These are phyloP conservation scores for Anisognathus igniventris DNA, from an alignment of 2,797 vertebrate species.

Conservation along the genomic window DNA sequence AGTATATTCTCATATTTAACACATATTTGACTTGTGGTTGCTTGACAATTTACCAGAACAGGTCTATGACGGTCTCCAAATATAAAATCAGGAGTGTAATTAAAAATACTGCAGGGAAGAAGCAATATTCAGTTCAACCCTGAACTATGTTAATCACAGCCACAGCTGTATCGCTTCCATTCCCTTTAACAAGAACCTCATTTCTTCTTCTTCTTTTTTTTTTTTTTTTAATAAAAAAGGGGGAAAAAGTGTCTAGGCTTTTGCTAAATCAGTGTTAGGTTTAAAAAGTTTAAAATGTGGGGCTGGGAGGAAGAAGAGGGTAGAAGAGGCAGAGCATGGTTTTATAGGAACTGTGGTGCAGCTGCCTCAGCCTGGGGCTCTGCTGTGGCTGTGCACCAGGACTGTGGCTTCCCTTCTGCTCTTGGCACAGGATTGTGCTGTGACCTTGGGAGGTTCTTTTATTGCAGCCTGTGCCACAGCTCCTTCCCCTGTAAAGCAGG, in stretches of 20 bases:
- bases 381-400: neutral
- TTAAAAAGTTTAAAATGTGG: neutral
- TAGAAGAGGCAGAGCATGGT: neutral
- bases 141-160: constrained; percentile 60
- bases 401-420: neutral
- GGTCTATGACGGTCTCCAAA: constrained; percentile 84
- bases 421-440: neutral
- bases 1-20: constrained; percentile 97
- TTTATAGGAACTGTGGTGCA: neutral
- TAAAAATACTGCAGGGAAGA: constrained; percentile 72
- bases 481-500: neutral
- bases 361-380: neutral
- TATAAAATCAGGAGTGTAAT: constrained; percentile 85
- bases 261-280: constrained; percentile 15
- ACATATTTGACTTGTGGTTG: constrained; percentile 95
- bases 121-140: constrained; percentile 68
- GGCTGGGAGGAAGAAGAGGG: neutral
- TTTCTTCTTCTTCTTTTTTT: neutral
- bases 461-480: neutral
- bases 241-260: neutral
- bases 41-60: constrained; percentile 90
- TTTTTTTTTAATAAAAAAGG: constrained; percentile 13
- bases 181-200: constrained; percentile 41
- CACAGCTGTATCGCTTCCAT: constrained; percentile 45
- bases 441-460: neutral